Conservation (phyloP, 1,140 invertebrate genomes). For the Bilobella aurantiaca region DNA sequence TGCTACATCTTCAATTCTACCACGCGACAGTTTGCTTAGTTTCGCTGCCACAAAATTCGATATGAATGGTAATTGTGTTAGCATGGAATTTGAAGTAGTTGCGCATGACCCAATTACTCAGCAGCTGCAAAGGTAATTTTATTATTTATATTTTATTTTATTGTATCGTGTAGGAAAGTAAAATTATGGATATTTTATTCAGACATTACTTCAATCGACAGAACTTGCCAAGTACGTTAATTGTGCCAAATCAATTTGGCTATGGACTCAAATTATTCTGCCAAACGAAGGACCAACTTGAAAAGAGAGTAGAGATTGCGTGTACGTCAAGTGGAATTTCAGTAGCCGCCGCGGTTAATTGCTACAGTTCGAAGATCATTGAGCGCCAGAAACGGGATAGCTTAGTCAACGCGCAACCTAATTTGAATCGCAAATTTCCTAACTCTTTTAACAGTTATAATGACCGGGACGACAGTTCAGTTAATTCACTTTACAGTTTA, state of each 20-base stretch:
- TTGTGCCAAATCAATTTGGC: constrained; percentile 33
- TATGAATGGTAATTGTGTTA: constrained; percentile 11
- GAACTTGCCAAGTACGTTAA: constrained; percentile 21
- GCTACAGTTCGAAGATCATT: constrained; percentile 18
- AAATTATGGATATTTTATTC: neutral
- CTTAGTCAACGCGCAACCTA: neutral
- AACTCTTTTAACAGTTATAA: too few relatives aligned
- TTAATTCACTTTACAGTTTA: too few relatives aligned
- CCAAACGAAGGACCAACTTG: neutral
- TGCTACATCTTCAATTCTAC: constrained; percentile 29
- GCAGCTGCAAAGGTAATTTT: constrained; percentile 7
- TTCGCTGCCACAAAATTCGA: constrained; percentile 15
- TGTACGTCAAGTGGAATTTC: constrained; percentile 21
- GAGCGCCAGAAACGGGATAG: neutral
- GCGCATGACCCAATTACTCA: constrained; percentile 32
- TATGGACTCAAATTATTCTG: constrained; percentile 31
- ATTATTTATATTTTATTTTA: too few relatives aligned
- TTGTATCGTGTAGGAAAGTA: too few relatives aligned
- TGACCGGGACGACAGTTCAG: too few relatives aligned
- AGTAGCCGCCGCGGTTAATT: constrained; percentile 15
- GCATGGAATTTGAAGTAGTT: constrained; percentile 18
- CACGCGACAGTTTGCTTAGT: constrained; percentile 11
- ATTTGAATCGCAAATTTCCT: too few relatives aligned
- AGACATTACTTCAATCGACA: constrained; percentile 18
- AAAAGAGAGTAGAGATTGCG: constrained; percentile 22